Percentiles rank a stretch among this genome's conserved stretches.
These are phyloP conservation scores for Crotophaga sulcirostris DNA, from an alignment of 2,113 vertebrate genomes.

Conservation along the genomic window DNA sequence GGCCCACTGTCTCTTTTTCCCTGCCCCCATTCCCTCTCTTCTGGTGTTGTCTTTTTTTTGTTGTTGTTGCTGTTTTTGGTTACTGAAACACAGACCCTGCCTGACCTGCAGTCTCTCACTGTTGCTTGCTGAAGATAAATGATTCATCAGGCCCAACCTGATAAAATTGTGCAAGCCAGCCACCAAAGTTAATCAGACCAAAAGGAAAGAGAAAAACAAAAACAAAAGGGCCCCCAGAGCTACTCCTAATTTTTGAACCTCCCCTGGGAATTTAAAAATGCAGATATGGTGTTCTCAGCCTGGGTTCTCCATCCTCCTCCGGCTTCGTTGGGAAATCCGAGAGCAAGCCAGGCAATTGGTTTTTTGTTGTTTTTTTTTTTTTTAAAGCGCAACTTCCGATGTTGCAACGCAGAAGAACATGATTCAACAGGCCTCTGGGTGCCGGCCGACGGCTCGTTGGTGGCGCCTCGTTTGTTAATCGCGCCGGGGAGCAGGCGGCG, in stretches of 20 bases:
- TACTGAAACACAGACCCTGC: background rate
- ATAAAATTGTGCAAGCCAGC: slow-evolving; percentile 46
- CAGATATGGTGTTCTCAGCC: background rate
- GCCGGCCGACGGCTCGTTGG: background rate
- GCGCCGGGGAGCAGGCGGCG: background rate
- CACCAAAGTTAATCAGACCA: slow-evolving; percentile 30
- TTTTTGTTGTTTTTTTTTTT: too few relatives aligned
- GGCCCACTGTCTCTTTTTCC: background rate
- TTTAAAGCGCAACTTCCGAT: slow-evolving; percentile 31
- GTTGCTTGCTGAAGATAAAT: slow-evolving; percentile 39
- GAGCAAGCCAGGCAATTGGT: background rate
- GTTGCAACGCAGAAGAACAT: slow-evolving; percentile 22
- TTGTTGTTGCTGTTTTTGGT: background rate
- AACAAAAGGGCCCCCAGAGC: background rate
- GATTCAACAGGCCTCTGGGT: slow-evolving; percentile 12
- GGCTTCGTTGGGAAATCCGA: background rate
- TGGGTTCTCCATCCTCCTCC: background rate
- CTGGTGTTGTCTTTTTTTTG: background rate
- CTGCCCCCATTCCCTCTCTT: background rate
- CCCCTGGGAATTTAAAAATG: background rate
- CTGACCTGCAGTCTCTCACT: background rate
- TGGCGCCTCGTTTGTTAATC: background rate
- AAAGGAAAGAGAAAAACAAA: slow-evolving; percentile 33
- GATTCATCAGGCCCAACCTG: slow-evolving; percentile 47
- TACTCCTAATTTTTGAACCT: background rate